Evolutionary conservation across 2,888 invertebrate species (phyloP).

Genomic region (Carcina quercana): DNA sequence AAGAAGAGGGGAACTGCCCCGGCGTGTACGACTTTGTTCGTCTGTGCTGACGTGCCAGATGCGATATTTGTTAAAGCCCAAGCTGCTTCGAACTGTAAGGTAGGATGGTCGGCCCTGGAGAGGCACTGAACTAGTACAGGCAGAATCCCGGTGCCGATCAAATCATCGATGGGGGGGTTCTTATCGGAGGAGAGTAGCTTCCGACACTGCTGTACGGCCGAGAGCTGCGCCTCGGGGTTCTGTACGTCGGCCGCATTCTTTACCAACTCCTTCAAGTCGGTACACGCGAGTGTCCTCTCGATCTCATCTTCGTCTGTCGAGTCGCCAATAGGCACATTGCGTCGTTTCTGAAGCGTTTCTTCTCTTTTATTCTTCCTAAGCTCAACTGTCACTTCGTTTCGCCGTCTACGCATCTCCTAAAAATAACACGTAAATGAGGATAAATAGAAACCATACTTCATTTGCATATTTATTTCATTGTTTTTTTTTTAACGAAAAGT

Average conservation of each 20-base stretch:
- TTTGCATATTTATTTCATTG: not conserved
- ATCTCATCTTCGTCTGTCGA: conserved; percentile 87
- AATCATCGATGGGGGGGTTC: conserved; percentile 98
- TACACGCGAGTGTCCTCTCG: conserved; percentile 79
- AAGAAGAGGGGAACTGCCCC: conserved; percentile 98
- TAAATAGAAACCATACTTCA: conserved; percentile 6
- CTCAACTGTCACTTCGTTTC: conserved; percentile 97
- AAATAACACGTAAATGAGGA: conserved; percentile 23
- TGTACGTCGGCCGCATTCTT: conserved; percentile 88
- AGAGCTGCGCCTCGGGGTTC: conserved; percentile 86
- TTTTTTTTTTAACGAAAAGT: not conserved
- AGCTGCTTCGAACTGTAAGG: conserved; percentile 96
- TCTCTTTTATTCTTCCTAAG: conserved; percentile 98
- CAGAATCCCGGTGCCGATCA: conserved; percentile 95
- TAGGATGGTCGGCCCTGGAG: conserved; percentile 88
- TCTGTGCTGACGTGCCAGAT: conserved; percentile 94
- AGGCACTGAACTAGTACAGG: conserved; percentile 95
- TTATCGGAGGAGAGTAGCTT: conserved; percentile 97
- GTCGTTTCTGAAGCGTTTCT: conserved; percentile 95
- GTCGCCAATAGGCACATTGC: conserved; percentile 94
- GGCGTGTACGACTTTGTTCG: conserved; percentile 90
- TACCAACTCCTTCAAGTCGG: conserved; percentile 88
- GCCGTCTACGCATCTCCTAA: conserved; percentile 96
- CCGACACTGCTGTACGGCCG: conserved; percentile 95
- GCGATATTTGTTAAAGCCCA: conserved; percentile 99